Conservation (phyloP, 1,140 invertebrate genomes). For the Neodiprion lecontei region DNA sequence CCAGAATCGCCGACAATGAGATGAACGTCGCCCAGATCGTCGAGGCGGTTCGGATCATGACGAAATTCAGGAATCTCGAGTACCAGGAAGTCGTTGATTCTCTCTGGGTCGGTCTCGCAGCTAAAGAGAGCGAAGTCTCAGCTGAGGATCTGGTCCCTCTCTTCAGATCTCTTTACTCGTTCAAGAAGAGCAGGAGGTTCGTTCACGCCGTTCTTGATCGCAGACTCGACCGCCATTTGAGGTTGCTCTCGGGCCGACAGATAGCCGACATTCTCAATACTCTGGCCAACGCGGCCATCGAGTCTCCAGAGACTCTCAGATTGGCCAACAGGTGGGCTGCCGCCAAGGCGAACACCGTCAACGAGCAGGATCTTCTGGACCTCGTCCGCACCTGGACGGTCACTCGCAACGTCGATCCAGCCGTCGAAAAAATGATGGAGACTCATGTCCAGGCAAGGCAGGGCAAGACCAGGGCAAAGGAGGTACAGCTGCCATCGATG, state of each 20-base stretch:
- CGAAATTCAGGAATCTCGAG: constrained; percentile 51
- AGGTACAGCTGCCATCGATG: too few species aligned
- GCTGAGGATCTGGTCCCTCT: constrained; percentile 65
- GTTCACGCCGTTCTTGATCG: constrained; percentile 70
- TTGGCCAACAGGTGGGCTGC: constrained; percentile 67
- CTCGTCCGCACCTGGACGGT: constrained; percentile 66
- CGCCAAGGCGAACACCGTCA: constrained; percentile 67
- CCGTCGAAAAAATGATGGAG: constrained; percentile 67
- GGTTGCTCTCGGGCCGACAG: constrained; percentile 62
- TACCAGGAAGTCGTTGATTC: constrained; percentile 67
- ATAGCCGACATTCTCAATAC: constrained; percentile 67
- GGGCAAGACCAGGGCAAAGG: too few species aligned
- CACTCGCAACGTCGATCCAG: constrained; percentile 62
- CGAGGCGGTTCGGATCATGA: constrained; percentile 59
- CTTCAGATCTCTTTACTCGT: constrained; percentile 65
- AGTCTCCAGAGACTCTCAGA: constrained; percentile 58
- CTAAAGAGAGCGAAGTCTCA: constrained; percentile 66
- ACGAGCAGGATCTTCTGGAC: constrained; percentile 66
- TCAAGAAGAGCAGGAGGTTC: constrained; percentile 68
- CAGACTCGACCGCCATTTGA: constrained; percentile 65
- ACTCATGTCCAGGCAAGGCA: constrained; percentile 63
- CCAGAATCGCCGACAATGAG: constrained; percentile 68
- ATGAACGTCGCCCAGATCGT: constrained; percentile 70
- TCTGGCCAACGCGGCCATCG: constrained; percentile 38
- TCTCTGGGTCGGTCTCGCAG: constrained; percentile 73